Evolutionary conservation across 2,797 vertebrate genomes (phyloP), one percentile per base, ranked within the genome.

Genomic region (Dendrocincla tyrannina): DNA sequence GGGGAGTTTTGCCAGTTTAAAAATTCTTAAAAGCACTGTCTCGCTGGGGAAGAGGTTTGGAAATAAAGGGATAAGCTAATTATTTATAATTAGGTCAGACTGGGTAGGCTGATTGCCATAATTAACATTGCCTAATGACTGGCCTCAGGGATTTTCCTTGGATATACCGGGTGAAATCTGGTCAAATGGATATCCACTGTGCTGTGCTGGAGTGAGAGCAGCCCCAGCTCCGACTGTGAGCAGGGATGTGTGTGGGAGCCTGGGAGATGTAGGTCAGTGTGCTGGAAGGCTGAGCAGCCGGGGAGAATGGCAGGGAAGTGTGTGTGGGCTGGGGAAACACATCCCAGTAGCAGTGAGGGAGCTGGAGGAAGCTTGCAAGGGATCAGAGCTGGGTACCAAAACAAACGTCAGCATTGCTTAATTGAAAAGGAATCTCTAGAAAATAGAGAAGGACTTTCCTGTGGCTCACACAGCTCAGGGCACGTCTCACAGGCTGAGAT

Each of bases 81-180:
- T 97, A 97, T 91, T 92, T 96, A 94, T 97, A 97, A 97, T 96
- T 97, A 88, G 95, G 96, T 97, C 96, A 97, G 89, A 85, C 90
- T 73, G 88, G 76, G 81, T 92, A 96, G 92, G 91, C 85, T 97
- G 95, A 96, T 81, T 97, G 87, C 89, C 94, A 59, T 97, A 97
- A 97, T 97, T 96, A 97, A 97, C 92, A 89, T 27, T 83, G 79
- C 85, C 95, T 97, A 96, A 96, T 95, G 91, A 96, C 39, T 82
- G 49, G 91, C 93, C n/a, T 25, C n/a, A 16, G 93, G 91, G 93
- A 92, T 62, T 92, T 72, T 64, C 4, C 44, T 91, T 76, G 50
- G 75, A 63, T 78, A 35, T 24, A 58, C 16, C 5, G 7, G 64
- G 73, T 94, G 81, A 92, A 92, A 64, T 72, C 24, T 91, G 94